Evolutionary conservation across 2,888 invertebrate species (phyloP), one percentile per base, ranked within the genome.

Genomic region (Dryococelus australis): DNA sequence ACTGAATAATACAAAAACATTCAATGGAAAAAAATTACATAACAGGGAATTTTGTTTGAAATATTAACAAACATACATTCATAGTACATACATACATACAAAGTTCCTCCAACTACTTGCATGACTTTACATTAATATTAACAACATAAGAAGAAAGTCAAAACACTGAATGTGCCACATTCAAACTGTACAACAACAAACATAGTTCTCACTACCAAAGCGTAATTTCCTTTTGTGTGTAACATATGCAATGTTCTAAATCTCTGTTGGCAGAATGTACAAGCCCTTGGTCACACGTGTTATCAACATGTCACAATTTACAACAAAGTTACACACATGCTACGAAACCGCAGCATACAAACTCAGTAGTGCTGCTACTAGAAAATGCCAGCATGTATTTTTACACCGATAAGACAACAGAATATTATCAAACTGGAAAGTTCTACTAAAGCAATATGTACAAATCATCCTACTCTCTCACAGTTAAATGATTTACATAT

Each of bases 271-370:
- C 10, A 65, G 65, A 65, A 65, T 24, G 65, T 9, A 16, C 65
- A 24, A n/a, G 24, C 24, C 20, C 20, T 51, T 65, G 65, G n/a
- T 24, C 16, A 20, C 65, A 24, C 65, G n/a, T 9, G n/a, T 16
- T 65, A 65, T 65, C 65, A 65, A 65, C 65, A 65, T 65, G 16
- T 65, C 65, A 65, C 65, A 65, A 65, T 65, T 65, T 65, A 65
- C 65, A 65, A 65, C n/a, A 65, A n/a, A n/a, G n/a, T 65, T 16
- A 3, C 16, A 65, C 65, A 65, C 12, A 51, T 20, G 20, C n/a
- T 16, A 47, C 47, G 8, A 51, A 51, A 20, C 13, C 2, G 51
- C 20, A 65, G n/a, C 65, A 65, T 24, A 8, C 65, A 65, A 65
- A 24, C 65, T 65, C 65, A 65, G 65, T 3, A 65, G 65, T 24